Evolutionary conservation across 1,140 invertebrate species (phyloP), one percentile per base, ranked within the genome.

Genomic region (Whitmania pigra): DNA sequence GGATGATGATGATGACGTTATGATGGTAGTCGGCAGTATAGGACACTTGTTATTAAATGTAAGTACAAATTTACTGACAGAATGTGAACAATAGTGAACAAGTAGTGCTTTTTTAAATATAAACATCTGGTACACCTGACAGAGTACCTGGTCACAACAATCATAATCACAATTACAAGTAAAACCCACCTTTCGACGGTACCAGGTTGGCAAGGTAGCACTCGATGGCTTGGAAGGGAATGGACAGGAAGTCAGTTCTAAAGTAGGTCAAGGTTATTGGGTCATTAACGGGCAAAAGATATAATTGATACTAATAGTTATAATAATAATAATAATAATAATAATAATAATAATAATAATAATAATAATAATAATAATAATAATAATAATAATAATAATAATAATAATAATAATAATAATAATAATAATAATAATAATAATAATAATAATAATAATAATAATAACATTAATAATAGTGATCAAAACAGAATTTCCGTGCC

Each of bases 151-250:
- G 25, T 9, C 25, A n/a, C 9, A 2, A 9, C 9, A 57, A 57
- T n/a, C 55, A 27, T 25, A 13, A 63, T 31, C 22, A 27, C 29
- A 3, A 53, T 1, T 40, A 71, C 22, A 49, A 9, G 22, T 25
- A 70, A 18, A 22, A 79, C 83, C 84, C 82, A 89, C 90, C 88
- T 83, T 88, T 87, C 67, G 87, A 84, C 63, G 93, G 91, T 81
- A 87, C 87, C 72, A 98, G 86, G 83, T 94, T 89, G 15, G 92
- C 91, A 77, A 98, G 83, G 79, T 88, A 88, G 78, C 93, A 92
- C 85, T 97, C 94, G 53, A 90, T 89, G 63, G 94, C 92, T 87
- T 97, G 94, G 85, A 97, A 97, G 25, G 94, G 94, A 77, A 97
- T 83, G 36, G 87, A 85, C 84, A 95, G 88, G 79, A 94, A 96